Conservation (phyloP, 2,888 invertebrate species). For the Timema podura region DNA sequence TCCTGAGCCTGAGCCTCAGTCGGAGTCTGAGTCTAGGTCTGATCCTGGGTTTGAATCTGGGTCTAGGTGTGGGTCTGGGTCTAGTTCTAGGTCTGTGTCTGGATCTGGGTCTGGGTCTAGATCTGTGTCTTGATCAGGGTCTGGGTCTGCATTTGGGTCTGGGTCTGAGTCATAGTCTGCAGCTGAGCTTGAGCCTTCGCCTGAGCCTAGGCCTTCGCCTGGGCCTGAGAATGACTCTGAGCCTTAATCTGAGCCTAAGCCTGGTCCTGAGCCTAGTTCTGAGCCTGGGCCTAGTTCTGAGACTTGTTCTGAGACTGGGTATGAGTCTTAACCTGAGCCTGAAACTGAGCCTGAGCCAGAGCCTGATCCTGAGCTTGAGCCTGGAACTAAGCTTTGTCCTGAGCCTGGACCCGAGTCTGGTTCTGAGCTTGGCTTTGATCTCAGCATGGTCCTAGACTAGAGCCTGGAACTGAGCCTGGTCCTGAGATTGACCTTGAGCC, state of each 20-base stretch:
- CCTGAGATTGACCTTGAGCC: too few relatives aligned
- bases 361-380: conserved; percentile 18
- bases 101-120: conserved; percentile 21
- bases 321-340: conserved; percentile 30
- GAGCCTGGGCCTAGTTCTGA: background rate
- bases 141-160: background rate
- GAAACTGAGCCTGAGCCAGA: background rate
- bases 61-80: background rate
- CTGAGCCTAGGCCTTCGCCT: background rate
- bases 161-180: background rate
- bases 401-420: conserved; percentile 20
- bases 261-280: background rate
- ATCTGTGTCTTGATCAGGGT: conserved; percentile 28
- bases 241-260: background rate
- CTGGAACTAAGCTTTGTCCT: background rate
- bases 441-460: conserved; percentile 32
- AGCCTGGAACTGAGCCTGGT: conserved; percentile 31
- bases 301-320: conserved; percentile 23
- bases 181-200: background rate
- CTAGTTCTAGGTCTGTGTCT: background rate
- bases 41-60: background rate
- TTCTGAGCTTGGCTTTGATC: background rate
- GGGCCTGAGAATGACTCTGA: background rate
- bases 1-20: background rate
- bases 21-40: background rate